phyloP scores from a whole-genome alignment of 2,888 invertebrate species.

The Allacma fusca region DNA sequence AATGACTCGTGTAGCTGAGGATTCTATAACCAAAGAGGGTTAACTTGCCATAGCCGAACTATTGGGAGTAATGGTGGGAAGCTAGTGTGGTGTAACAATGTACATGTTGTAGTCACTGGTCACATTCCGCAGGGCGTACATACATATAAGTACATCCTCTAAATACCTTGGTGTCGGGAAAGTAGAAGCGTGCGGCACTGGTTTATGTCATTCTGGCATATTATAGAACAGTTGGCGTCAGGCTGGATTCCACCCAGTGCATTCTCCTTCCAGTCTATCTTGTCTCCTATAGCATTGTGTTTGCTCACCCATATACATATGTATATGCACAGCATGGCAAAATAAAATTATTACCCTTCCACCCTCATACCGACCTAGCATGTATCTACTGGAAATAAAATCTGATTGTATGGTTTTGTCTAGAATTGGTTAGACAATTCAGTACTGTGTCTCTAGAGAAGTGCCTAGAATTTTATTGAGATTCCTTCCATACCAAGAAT shows the following conservation, averaged over 20 bases:
- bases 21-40: neutral
- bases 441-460: too few species aligned
- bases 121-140: neutral
- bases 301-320: neutral
- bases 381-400: too few species aligned
- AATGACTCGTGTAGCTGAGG: conserved; percentile 3
- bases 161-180: neutral
- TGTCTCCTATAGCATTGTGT: neutral
- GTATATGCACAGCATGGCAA: too few species aligned
- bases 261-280: neutral
- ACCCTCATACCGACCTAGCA: too few species aligned
- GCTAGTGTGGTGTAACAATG: conserved; percentile 28
- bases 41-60: too few species aligned
- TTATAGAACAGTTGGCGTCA: conserved; percentile 50
- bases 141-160: neutral
- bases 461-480: too few species aligned
- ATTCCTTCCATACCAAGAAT: too few species aligned
- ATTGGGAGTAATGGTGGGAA: neutral
- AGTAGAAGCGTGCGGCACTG: conserved; percentile 45
- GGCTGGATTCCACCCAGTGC: conserved; percentile 45
- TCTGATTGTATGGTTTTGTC: too few species aligned
- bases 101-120: conserved; percentile 30
- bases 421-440: too few species aligned
- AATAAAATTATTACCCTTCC: too few species aligned
- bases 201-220: conserved; percentile 49